Base-by-base conservation (phyloP, 2,113 vertebrate species). In the Paramisgurnus dabryanus region DNA sequence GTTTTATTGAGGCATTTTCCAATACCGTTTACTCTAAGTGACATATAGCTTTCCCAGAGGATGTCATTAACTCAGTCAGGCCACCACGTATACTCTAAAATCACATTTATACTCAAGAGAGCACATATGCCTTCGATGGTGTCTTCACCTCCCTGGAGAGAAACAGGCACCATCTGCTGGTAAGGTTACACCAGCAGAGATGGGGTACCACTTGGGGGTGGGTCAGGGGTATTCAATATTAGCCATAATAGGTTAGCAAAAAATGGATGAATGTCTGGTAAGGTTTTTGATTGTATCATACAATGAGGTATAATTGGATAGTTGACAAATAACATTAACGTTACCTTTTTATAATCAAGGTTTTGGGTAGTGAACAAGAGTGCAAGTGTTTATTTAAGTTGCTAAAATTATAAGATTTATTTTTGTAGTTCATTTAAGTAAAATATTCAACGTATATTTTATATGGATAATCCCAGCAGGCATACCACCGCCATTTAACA, bases 141-240 rank as follows among this genome's bases (percentile, higher is more conserved):
- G 6, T 70, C 49, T 43, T 75, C 45, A 60, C 43, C 34, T 5
- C 64, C 72, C 27, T 74, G 60, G 80, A 80, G 86, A 85, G 81
- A 55, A 61, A 57, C 61, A 45, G 40, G 78, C 43, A 87, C 91
- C 92, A 93, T 93, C 91, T 93, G 92, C 87, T 85, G 80, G 92
- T 92, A 92, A 93, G 86, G 81, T 76, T 88, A 92, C 86, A 92
- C 90, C 88, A 64, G 11, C 60, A 61, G 45, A 53, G 49, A 63
- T 53, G 70, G 55, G 11, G 17, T 34, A 49, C n/a, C 66, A 55
- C 18, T 41, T 27, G 6, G 15, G 45, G 34, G 39, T 27, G 12
- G 15, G 13, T 67, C 34, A 41, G 13, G 76, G 67, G 11, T 63
- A 5, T 34, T 50, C 43, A n/a, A 39, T 73, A 60, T 47, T 47